These are phyloP conservation scores for Pholis gunnellus DNA, from an alignment of 2,113 vertebrate species.

Conservation along the genomic window DNA sequence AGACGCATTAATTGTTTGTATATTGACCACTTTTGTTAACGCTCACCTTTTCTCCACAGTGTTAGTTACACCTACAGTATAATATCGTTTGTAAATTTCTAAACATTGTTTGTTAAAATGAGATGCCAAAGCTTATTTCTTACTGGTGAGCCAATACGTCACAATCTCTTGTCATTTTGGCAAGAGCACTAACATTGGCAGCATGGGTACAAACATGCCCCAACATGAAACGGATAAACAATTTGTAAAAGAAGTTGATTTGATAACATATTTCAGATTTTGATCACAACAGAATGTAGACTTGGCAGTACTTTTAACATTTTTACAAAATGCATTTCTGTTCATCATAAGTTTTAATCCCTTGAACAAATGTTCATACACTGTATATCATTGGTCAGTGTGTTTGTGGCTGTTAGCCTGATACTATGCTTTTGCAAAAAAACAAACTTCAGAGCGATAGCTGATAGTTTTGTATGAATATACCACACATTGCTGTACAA, in stretches of 20 bases:
- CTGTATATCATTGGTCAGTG: constrained; percentile 56
- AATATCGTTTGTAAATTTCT: constrained; percentile 59
- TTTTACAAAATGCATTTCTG: constrained; percentile 45
- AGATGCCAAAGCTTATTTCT: constrained; percentile 76
- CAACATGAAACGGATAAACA: constrained; percentile 23
- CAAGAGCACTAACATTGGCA: constrained; percentile 24
- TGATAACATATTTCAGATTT: constrained; percentile 38
- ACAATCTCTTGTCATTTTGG: constrained; percentile 36
- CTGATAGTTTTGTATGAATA: constrained; percentile 76
- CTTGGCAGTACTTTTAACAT: constrained; percentile 50
- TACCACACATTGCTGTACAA: constrained; percentile 73
- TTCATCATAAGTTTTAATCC: constrained; percentile 44
- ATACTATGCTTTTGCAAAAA: constrained; percentile 71
- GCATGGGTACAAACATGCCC: constrained; percentile 8
- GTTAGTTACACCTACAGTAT: constrained; percentile 52
- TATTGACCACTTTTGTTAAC: constrained; percentile 59
- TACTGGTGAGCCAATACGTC: constrained; percentile 39
- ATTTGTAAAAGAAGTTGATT: constrained; percentile 15
- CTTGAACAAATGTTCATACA: constrained; percentile 58
- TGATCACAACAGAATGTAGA: constrained; percentile 56
- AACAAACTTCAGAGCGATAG: constrained; percentile 65
- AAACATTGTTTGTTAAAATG: constrained; percentile 55
- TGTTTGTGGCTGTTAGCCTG: constrained; percentile 70
- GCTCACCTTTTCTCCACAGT: constrained; percentile 55
- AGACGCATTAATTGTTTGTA: constrained; percentile 60